Evolutionary conservation across 2,797 vertebrate genomes (phyloP).

Genomic region (Centropyge bicolor): DNA sequence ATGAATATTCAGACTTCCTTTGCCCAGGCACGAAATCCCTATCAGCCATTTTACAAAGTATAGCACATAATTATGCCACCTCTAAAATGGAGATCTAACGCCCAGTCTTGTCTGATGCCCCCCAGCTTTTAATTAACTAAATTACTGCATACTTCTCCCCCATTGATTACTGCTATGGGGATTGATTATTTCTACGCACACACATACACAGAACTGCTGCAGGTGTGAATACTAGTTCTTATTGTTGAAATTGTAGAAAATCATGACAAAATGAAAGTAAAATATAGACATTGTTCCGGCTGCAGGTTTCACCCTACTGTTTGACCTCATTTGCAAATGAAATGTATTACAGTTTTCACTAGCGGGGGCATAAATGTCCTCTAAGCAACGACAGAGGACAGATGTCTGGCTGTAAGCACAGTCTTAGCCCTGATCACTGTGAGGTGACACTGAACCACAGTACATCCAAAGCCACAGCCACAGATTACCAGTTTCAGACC

Average conservation of each 20-base stretch:
- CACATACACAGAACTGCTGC: slow-evolving; percentile 52
- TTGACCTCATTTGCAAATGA: slow-evolving; percentile 62
- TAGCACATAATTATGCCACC: slow-evolving; percentile 82
- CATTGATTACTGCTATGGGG: slow-evolving; percentile 84
- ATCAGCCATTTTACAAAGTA: slow-evolving; percentile 82
- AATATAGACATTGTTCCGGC: slow-evolving; percentile 50
- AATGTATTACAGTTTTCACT: slow-evolving; percentile 27
- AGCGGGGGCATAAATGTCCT: slow-evolving; percentile 63
- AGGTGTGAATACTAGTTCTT: slow-evolving; percentile 70
- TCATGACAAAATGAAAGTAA: slow-evolving; percentile 47
- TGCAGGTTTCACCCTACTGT: slow-evolving; percentile 17
- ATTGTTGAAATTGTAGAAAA: slow-evolving; percentile 54
- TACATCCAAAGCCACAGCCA: slow-evolving; percentile 11
- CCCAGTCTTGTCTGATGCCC: slow-evolving; percentile 78
- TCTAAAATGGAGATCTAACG: slow-evolving; percentile 81
- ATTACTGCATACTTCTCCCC: slow-evolving; percentile 82
- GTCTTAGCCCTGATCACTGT: slow-evolving; percentile 18
- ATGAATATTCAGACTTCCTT: slow-evolving; percentile 85
- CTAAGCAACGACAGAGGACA: slow-evolving; percentile 58
- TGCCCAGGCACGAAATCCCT: slow-evolving; percentile 73
- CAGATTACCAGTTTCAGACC: slow-evolving; percentile 28
- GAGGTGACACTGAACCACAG: slow-evolving; percentile 25
- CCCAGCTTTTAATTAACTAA: slow-evolving; percentile 89
- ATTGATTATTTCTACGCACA: slow-evolving; percentile 78
- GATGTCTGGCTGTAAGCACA: slow-evolving; percentile 12